Evolutionary conservation across 2,797 vertebrate species (phyloP).

Genomic region (Danio tinwini): DNA sequence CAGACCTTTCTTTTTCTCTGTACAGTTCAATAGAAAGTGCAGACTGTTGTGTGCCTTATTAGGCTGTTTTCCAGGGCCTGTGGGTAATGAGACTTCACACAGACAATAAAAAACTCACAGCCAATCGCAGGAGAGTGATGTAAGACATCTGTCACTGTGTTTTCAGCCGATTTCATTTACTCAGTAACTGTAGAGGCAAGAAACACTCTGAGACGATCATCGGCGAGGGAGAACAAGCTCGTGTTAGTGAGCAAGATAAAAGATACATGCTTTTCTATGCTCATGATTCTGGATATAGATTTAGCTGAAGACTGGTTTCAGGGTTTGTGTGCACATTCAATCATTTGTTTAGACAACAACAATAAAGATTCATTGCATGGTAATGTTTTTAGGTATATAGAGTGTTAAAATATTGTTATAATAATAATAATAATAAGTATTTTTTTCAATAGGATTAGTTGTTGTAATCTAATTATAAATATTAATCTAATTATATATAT

Average conservation of each 20-base stretch:
- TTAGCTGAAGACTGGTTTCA: background rate
- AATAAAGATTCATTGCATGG: no score
- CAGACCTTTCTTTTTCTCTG: conserved; percentile 55
- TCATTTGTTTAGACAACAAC: no score
- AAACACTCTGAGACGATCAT: conserved; percentile 48
- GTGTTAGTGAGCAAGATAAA: conserved; percentile 4
- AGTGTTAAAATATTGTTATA: no score
- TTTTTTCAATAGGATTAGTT: no score
- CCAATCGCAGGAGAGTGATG: conserved; percentile 57
- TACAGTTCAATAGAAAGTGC: conserved; percentile 32
- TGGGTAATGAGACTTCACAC: conserved; percentile 45
- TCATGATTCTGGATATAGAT: background rate
- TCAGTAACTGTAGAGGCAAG: conserved; percentile 43
- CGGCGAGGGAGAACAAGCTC: conserved; percentile 32
- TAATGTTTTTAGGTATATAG: no score
- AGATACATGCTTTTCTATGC: conserved; percentile 10
- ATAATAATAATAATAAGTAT: no score
- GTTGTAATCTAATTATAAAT: no score
- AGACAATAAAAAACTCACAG: conserved; percentile 49
- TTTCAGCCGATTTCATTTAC: conserved; percentile 18
- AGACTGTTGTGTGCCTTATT: conserved; percentile 37
- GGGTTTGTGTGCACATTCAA: background rate
- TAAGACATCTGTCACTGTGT: conserved; percentile 50
- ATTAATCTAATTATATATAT: no score
- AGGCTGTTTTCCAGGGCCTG: conserved; percentile 45